Base-by-base conservation (phyloP, 2,797 vertebrate genomes). In the Monodelphis domestica region DNA sequence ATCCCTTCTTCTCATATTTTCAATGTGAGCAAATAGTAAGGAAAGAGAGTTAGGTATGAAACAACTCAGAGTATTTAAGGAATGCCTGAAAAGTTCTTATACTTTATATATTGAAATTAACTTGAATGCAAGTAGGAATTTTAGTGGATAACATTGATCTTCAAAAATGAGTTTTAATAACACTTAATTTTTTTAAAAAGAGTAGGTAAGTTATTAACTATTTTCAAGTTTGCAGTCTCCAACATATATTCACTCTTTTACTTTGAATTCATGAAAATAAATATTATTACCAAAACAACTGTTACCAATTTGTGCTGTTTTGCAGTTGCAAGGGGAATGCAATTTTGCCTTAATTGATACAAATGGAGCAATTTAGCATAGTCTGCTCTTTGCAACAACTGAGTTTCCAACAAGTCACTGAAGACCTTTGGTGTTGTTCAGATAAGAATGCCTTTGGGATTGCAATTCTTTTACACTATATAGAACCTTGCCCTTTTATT, bases 401-500 rank as follows among this genome's bases (percentile, higher is more conserved):
- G 87, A 96, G 45, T 96, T 96, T 89, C 1, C 21, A 90, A 14
- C 21, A 88, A 53, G 91, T 94, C 38, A 59, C 24, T 94, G 89
- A 94, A 94, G 95, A 90, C 54, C 55, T 93, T 89, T 90, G 78
- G 50, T 90, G 54, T 89, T 93, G 51, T 57, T 96, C 53, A 95
- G 93, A 78, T 84, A 17, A 84, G 12, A 91, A 11, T 88, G 29
- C 52, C 53, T 87, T 94, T 63, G n/a, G 93, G 1, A 91, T 93
- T 91, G 93, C 12, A 95, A 59, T 51, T 17, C 50, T 94, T 21
- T 78, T 26, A 26, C 45, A 45, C 3, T 63, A 53, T 70, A 53
- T 26, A 53, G 51, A 94, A 59, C 26, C 0, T 70, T 97, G 90
- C 29, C 70, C 54, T 63, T 96, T 97, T 96, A 53, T 94, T 97